Base-by-base conservation (phyloP, 1,140 invertebrate species). In the Bombus sibiricus region DNA sequence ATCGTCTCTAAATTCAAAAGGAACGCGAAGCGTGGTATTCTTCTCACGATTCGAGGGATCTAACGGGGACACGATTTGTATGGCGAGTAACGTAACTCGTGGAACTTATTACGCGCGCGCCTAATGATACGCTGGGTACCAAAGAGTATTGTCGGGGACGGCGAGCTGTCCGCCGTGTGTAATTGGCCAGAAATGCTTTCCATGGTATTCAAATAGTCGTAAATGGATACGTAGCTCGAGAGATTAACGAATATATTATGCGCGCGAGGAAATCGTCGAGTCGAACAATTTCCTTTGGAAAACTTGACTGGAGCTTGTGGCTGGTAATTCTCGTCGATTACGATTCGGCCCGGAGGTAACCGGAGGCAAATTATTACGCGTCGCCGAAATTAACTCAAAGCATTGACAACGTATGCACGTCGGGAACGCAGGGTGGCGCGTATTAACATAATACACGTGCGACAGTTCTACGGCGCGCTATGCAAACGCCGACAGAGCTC, bases 131-230 rank as follows among this genome's bases (percentile, higher is more conserved):
- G n/a, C 73, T 43, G 81, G 71, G 4, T 43, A 32, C 32, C 13
- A 25, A 15, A 5, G 37, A 10, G 59, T 12, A 76, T 76, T 83
- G 73, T 83, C 73, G 72, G 72, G 43, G 81, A 75, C 57, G 47
- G 57, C 81, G 53, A 64, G 59, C 43, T 47, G 37, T n/a, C 53
- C 32, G 39, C 72, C 72, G 47, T 25, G 47, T 25, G 81, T 57
- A 75, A 82, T 82, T 82, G 69, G 53, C 15, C 72, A 9, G 53
- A 41, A 34, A 57, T 28, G 71, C 41, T 82, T 64, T 75, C 81
- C 62, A n/a, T 59, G 39, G 71, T 81, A 43, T 73, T 82, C 37
- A 66, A 82, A 82, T 47, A 82, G 37, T 64, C 72, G 81, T 82
- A 76, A 83, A 83, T 78, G 74, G 74, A 68, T 57, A 78, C 25